Evolutionary conservation across 2,888 invertebrate species (phyloP).

Genomic region (Eupsilia transversa): DNA sequence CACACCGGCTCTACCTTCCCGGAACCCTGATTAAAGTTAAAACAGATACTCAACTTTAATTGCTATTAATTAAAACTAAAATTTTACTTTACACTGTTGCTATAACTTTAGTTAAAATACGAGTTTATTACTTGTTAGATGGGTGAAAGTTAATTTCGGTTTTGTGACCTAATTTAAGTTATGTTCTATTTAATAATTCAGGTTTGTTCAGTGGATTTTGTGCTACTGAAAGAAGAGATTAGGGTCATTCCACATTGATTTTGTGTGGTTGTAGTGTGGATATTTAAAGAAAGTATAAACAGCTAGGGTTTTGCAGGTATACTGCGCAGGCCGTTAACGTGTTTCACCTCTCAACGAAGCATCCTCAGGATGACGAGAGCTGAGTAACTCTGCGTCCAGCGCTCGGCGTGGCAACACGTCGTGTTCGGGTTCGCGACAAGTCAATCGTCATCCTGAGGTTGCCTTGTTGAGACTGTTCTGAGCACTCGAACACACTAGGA

Average conservation of each 20-base stretch:
- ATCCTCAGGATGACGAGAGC: too few species aligned
- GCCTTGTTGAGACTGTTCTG: too few species aligned
- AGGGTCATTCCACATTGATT: neutral
- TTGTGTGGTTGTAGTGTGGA: neutral
- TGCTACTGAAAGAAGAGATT: neutral
- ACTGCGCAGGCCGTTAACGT: too few species aligned
- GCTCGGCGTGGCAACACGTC: too few species aligned
- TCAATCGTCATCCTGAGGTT: too few species aligned
- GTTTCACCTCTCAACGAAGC: too few species aligned
- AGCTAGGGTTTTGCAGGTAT: too few species aligned
- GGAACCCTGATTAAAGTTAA: constrained; percentile 36
- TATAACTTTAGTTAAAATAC: constrained; percentile 47
- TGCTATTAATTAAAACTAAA: constrained; percentile 50
- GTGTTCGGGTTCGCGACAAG: too few species aligned
- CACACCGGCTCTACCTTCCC: constrained; percentile 4
- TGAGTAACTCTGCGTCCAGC: too few species aligned
- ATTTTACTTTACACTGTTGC: constrained; percentile 34
- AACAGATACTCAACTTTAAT: constrained; percentile 40
- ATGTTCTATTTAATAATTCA: constrained; percentile 37
- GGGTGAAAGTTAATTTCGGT: constrained; percentile 41
- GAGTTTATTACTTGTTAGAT: constrained; percentile 42
- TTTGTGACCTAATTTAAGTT: constrained; percentile 43
- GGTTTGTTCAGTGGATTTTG: constrained; percentile 5
- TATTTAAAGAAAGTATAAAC: too few species aligned
- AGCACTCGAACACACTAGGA: too few species aligned